These are phyloP conservation scores for Cherax quadricarinatus DNA, from an alignment of 1,140 invertebrate genomes.

Conservation along the genomic window DNA sequence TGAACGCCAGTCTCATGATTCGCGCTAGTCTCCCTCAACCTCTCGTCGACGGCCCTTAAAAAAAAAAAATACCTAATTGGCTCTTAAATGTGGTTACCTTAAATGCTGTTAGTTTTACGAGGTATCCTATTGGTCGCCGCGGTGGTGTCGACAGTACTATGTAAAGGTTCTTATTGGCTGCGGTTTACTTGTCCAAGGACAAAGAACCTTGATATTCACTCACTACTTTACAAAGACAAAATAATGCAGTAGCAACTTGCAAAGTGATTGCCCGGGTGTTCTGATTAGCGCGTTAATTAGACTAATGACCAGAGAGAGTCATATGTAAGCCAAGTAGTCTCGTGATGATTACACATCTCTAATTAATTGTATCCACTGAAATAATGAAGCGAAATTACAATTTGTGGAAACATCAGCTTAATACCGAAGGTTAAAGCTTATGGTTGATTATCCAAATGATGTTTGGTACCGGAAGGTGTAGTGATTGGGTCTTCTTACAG, in stretches of 20 bases:
- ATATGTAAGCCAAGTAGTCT: no score
- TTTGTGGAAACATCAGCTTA: not conserved
- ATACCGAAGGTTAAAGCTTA: not conserved
- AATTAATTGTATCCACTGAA: not conserved
- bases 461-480: not conserved
- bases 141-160: not conserved
- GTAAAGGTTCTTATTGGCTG: not conserved
- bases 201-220: no score
- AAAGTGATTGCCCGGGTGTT: not conserved
- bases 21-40: not conserved
- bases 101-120: not conserved
- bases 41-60: no score
- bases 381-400: not conserved
- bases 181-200: no score
- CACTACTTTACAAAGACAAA: no score
- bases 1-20: no score
- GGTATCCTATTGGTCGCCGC: not conserved
- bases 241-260: not conserved
- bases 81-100: no score
- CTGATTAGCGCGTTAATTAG: not conserved
- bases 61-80: no score
- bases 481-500: not conserved
- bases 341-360: not conserved
- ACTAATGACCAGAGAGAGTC: not conserved
- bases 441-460: not conserved